Percentiles rank a stretch among this genome's conserved stretches.
Conservation (phyloP, 2,888 invertebrate genomes). For the Amaurobius ferox region DNA sequence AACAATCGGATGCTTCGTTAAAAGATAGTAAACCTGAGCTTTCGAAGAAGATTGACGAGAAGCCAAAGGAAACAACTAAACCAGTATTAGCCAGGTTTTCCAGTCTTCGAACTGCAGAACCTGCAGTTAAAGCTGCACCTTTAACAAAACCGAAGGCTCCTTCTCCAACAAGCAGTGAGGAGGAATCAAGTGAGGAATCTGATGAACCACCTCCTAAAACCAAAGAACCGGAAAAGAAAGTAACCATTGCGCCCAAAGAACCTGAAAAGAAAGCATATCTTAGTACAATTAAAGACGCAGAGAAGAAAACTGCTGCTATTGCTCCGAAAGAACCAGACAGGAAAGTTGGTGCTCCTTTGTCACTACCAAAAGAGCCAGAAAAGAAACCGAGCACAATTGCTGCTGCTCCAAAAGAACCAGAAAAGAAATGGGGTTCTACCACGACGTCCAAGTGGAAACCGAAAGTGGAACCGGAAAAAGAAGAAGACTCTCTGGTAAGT, state of each 20-base stretch:
- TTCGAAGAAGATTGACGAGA: constrained; percentile 18
- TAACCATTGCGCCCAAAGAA: constrained; percentile 20
- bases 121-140: constrained; percentile 1
- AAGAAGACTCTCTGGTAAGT: constrained; percentile 32
- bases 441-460: constrained; percentile 18
- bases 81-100: constrained; percentile 51
- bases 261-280: constrained; percentile 27
- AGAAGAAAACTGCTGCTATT: neutral
- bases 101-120: constrained; percentile 24
- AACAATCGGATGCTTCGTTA: neutral
- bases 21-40: no score
- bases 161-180: constrained; percentile 35
- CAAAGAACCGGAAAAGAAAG: constrained; percentile 13
- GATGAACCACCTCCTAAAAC: constrained; percentile 36
- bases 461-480: constrained; percentile 2
- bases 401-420: constrained; percentile 26
- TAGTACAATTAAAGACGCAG: neutral
- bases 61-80: constrained; percentile 40
- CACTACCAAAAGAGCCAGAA: neutral
- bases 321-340: neutral
- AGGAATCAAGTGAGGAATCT: constrained; percentile 45
- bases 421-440: constrained; percentile 15
- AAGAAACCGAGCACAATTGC: neutral
- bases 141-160: constrained; percentile 24
- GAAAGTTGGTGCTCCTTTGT: neutral